phyloP scores from a whole-genome alignment of 1,140 invertebrate species.

The Drosophila grimshawi region DNA sequence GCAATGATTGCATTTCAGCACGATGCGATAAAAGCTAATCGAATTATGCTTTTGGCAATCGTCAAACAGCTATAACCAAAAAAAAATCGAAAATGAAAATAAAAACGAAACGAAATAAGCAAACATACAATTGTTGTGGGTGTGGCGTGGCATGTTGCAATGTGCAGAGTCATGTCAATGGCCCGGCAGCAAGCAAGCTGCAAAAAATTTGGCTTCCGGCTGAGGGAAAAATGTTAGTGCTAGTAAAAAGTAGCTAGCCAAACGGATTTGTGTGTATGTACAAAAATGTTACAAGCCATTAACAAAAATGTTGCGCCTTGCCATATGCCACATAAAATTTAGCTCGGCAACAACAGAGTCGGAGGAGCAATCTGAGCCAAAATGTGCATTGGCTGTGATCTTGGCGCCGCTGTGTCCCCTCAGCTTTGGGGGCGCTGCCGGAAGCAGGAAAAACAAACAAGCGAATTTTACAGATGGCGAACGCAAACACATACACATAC shows the following conservation, averaged over 20 bases:
- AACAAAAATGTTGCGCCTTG: conserved; percentile 80
- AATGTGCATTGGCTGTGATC: conserved; percentile 74
- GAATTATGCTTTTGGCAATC: conserved; percentile 77
- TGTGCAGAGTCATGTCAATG: conserved; percentile 67
- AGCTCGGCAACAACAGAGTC: conserved; percentile 35
- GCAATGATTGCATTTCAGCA: conserved; percentile 78
- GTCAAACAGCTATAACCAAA: conserved; percentile 48
- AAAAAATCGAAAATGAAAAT: conserved; percentile 1
- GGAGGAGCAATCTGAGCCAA: conserved; percentile 56
- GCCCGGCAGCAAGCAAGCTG: conserved; percentile 35
- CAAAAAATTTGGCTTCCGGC: conserved; percentile 54
- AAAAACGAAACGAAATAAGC: conserved; percentile 36
- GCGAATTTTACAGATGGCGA: conserved; percentile 55
- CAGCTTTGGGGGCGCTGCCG: conserved; percentile 44
- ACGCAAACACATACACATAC: conserved; percentile 12
- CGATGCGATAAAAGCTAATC: conserved; percentile 79
- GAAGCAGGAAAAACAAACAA: conserved; percentile 79
- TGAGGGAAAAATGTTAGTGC: conserved; percentile 42
- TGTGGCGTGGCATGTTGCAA: conserved; percentile 25
- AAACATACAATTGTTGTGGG: conserved; percentile 59
- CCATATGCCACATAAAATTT: conserved; percentile 79
- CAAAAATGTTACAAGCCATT: conserved; percentile 76
- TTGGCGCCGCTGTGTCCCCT: conserved; percentile 60
- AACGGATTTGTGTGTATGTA: conserved; percentile 71
- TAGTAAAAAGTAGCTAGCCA: conserved; percentile 20